These are phyloP conservation scores for Austrolebias charrua DNA, from an alignment of 2,797 vertebrate species.

Conservation along the genomic window DNA sequence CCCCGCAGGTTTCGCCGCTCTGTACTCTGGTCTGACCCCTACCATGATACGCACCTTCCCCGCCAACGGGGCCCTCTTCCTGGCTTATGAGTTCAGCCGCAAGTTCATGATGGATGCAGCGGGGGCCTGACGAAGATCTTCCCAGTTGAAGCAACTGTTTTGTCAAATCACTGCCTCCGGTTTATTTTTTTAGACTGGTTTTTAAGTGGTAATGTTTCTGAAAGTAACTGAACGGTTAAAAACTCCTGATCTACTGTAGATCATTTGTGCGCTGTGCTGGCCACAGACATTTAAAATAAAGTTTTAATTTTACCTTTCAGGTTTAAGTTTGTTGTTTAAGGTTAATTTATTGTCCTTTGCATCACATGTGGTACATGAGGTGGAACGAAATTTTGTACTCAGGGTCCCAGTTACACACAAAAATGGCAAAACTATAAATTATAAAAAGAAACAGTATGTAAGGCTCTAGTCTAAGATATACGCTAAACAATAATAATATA, in stretches of 20 bases:
- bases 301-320: background rate
- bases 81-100: constrained; percentile 88
- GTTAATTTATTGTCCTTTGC: background rate
- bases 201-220: background rate
- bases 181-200: background rate
- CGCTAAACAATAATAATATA: too few species aligned
- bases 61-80: constrained; percentile 90
- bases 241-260: too few species aligned
- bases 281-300: constrained; percentile 20
- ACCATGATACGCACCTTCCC: constrained; percentile 93
- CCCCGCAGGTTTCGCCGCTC: constrained; percentile 80
- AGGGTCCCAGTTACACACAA: too few species aligned
- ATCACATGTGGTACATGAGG: too few species aligned
- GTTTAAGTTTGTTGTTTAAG: background rate
- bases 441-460: too few species aligned
- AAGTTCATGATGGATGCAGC: constrained; percentile 88
- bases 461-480: too few species aligned
- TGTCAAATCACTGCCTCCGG: background rate
- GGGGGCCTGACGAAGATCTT: constrained; percentile 51
- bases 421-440: too few species aligned
- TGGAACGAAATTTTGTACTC: too few species aligned
- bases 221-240: background rate
- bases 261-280: constrained; percentile 4
- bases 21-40: constrained; percentile 92
- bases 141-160: background rate